These are phyloP conservation scores for Haliclona indistincta DNA, from an alignment of 37 sponge, comb jelly and placozoan genomes.

Conservation along the genomic window DNA sequence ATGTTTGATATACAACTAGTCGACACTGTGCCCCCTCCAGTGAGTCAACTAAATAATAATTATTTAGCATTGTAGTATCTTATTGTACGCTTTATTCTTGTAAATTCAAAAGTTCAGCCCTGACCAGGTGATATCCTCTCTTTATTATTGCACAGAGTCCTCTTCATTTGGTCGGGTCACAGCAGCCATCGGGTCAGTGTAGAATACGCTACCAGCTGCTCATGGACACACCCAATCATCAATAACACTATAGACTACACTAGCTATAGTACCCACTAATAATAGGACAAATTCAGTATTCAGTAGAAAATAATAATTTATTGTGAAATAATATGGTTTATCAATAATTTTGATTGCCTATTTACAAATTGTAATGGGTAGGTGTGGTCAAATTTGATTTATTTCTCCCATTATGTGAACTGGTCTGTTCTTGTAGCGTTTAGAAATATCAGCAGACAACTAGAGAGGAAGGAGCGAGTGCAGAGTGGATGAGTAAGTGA, in stretches of 20 bases:
- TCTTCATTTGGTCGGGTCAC: constrained; percentile 21
- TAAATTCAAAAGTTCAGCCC: too few relatives aligned
- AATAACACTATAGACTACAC: background rate
- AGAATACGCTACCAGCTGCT: constrained; percentile 8
- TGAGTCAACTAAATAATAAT: constrained; percentile 10
- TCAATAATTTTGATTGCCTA: background rate
- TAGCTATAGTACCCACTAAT: background rate
- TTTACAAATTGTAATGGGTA: background rate
- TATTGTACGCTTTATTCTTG: too few relatives aligned
- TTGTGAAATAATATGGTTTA: too few relatives aligned
- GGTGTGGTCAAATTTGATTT: constrained; percentile 46
- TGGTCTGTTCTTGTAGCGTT: constrained; percentile 57
- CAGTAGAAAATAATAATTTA: too few relatives aligned
- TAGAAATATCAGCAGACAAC: constrained; percentile 64
- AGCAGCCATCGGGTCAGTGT: constrained; percentile 20
- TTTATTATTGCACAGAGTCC: constrained; percentile 13
- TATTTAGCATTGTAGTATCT: too few relatives aligned
- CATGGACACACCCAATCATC: background rate
- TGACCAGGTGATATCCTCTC: background rate
- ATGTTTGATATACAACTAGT: constrained; percentile 32
- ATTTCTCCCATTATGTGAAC: constrained; percentile 93
- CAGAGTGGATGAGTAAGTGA: too few relatives aligned
- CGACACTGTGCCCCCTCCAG: constrained; percentile 40
- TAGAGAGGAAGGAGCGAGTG: too few relatives aligned
- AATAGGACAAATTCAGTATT: background rate